Evolutionary conservation across 2,113 vertebrate genomes (phyloP).

Genomic region (Psittacus erithacus): DNA sequence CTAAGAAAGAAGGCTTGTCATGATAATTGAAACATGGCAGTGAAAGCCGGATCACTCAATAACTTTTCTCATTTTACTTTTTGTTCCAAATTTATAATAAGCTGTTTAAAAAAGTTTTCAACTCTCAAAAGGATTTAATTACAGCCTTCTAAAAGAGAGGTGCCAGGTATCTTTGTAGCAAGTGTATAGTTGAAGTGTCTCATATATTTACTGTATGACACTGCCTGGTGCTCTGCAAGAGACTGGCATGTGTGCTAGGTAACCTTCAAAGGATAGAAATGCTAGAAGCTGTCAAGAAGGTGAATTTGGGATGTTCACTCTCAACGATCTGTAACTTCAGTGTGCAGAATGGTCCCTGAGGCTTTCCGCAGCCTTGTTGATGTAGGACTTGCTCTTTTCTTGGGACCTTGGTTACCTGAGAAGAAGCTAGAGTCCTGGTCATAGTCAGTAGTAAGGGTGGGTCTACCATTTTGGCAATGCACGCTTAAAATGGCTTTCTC

Average conservation of each 20-base stretch:
- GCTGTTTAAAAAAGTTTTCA: neutral
- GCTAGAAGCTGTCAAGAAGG: neutral
- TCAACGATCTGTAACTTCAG: neutral
- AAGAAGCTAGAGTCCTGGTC: neutral
- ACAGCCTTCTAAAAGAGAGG: neutral
- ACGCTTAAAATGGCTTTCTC: neutral
- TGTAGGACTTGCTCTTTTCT: neutral
- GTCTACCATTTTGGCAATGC: neutral
- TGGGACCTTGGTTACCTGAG: neutral
- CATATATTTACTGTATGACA: neutral
- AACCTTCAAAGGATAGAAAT: neutral
- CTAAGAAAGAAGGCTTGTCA: neutral
- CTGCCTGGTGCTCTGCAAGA: neutral
- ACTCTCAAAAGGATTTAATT: neutral
- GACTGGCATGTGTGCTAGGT: rapidly evolving
- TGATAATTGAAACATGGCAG: neutral
- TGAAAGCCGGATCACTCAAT: neutral
- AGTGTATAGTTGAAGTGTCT: neutral
- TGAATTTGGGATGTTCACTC: neutral
- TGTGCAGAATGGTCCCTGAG: neutral
- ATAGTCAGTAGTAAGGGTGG: neutral
- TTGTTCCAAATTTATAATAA: neutral
- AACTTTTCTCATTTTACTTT: neutral
- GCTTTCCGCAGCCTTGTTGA: neutral
- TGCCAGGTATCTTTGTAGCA: neutral